Evolutionary conservation across 1,140 invertebrate species (phyloP).

Genomic region (Paracyclopina nana): DNA sequence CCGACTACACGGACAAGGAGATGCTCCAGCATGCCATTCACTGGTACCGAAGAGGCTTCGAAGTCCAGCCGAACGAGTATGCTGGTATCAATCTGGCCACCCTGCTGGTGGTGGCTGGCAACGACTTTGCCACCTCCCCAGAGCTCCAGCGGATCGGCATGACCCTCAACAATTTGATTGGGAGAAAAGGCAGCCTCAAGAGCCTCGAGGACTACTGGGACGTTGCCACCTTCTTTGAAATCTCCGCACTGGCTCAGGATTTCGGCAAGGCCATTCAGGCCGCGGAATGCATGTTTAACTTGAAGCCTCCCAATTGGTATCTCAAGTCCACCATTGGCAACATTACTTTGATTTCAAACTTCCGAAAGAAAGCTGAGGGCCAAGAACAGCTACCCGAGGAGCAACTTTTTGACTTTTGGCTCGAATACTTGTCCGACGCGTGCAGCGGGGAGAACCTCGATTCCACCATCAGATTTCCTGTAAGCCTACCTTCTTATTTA

Average conservation of each 20-base stretch:
- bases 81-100: conserved; percentile 97
- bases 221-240: conserved; percentile 98
- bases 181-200: conserved; percentile 83
- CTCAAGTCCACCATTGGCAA: conserved; percentile 95
- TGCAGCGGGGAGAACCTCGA: conserved; percentile 47
- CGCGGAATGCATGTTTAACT: conserved; percentile 96
- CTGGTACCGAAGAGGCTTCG: conserved; percentile 97
- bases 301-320: conserved; percentile 97
- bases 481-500: conserved; percentile 32
- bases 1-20: conserved; percentile 64
- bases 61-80: conserved; percentile 94
- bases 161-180: conserved; percentile 90
- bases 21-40: conserved; percentile 69
- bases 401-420: conserved; percentile 87
- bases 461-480: conserved; percentile 68
- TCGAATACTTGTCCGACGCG: conserved; percentile 93
- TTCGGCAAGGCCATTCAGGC: conserved; percentile 93
- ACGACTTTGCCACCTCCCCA: conserved; percentile 27
- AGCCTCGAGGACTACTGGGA: conserved; percentile 96
- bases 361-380: conserved; percentile 42
- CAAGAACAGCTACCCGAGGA: conserved; percentile 52
- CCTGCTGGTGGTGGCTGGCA: conserved; percentile 86
- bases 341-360: conserved; percentile 81
- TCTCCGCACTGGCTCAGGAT: conserved; percentile 89
- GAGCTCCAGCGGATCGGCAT: conserved; percentile 34